These are phyloP conservation scores for Cricetomys ansorgei DNA, from an alignment of 2,113 vertebrate genomes.

Conservation along the genomic window DNA sequence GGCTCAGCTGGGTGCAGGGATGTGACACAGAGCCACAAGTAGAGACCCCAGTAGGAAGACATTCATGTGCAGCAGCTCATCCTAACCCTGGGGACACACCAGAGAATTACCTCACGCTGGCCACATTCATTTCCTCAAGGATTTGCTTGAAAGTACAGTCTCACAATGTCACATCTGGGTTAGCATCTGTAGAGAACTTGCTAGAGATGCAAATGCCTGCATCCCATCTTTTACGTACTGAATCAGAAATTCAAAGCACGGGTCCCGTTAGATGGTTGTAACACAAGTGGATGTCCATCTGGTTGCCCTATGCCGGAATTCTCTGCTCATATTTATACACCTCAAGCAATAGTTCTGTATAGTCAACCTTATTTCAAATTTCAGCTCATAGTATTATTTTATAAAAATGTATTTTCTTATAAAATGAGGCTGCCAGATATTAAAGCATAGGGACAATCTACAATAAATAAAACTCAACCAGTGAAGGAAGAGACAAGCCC, in stretches of 20 bases:
- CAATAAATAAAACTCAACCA: conserved; percentile 28
- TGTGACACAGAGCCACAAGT: background rate
- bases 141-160: background rate
- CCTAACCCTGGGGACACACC: background rate
- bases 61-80: background rate
- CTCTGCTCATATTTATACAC: background rate
- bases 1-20: background rate
- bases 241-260: background rate
- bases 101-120: background rate
- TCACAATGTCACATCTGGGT: background rate
- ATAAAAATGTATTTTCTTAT: background rate
- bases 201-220: background rate
- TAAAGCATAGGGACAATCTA: background rate
- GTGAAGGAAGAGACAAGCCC: background rate
- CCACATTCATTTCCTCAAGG: background rate
- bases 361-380: background rate
- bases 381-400: background rate
- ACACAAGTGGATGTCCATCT: background rate
- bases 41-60: background rate
- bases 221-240: background rate
- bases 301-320: background rate
- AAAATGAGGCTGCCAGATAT: background rate
- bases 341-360: background rate
- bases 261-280: background rate
- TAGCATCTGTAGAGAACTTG: background rate